A percentile compares a stretch with the other conserved stretches of the same genome.
Evolutionary conservation across 64 coral and sea anemone genomes (phyloP).

Genomic region (Astreopora myriophthalma): DNA sequence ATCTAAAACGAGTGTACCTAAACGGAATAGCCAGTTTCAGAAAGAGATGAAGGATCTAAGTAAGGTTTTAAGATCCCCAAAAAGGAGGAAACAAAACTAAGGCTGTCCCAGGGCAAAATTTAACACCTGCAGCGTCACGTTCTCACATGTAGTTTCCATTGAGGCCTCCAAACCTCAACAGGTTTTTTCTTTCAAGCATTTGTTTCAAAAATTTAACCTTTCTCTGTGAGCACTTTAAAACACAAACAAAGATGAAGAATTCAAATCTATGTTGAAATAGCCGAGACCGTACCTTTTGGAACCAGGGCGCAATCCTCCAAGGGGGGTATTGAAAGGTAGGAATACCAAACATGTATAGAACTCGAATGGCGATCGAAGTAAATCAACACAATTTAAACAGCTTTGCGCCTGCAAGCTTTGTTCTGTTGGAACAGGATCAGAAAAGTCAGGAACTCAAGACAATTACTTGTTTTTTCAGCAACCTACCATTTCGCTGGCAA

Average conservation of each 20-base stretch:
- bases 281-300: neutral
- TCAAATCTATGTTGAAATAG: neutral
- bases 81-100: neutral
- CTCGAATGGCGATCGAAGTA: neutral
- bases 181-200: neutral
- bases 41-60: neutral
- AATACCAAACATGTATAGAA: neutral
- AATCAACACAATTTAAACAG: neutral
- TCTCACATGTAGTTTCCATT: neutral
- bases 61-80: neutral
- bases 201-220: neutral
- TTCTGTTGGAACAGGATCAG: neutral
- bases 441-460: too few species aligned
- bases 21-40: neutral
- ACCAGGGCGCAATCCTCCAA: neutral
- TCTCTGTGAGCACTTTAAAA: neutral
- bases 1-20: neutral
- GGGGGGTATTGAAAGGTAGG: neutral
- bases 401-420: neutral
- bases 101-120: too few species aligned
- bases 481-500: neutral
- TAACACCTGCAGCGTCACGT: neutral
- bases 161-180: neutral
- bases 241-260: too few species aligned
- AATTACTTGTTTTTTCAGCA: neutral